Base-by-base conservation (phyloP, 2,797 vertebrate genomes). In the Anas acuta region DNA sequence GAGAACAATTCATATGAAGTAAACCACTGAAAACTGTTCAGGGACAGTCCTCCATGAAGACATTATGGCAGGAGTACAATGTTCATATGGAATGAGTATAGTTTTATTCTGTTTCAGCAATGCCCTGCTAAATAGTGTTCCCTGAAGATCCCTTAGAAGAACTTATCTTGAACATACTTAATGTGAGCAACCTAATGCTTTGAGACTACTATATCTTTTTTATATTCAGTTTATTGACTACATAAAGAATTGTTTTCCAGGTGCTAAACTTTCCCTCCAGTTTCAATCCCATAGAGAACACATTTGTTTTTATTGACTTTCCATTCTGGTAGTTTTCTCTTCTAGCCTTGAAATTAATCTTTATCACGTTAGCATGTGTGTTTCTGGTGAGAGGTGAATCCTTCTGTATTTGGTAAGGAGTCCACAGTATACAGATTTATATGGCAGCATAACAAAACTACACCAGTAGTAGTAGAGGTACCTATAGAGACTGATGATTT, bases 231-330 rank as follows among this genome's bases (percentile, higher is more conserved):
- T 90, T 90, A 82, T 67, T 21, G 11, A 33, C 71, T 70, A 26
- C 32, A 51, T 62, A 83, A 91, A 85, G 54, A 87, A 77, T 53
- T 89, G 45, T 5, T 79, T 91, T 88, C 62, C 71, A 90, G 70
- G 85, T 71, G 80, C 58, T 83, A 94, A 91, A 91, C 71, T 74
- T 91, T 87, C 61, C 57, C 49, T 75, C 35, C 81, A 65, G 5
- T 51, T 73, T 84, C 45, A 84, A 41, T 56, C 37, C 77, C n/a
- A 72, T 33, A 1, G 54, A 92, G 86, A 84, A 78, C 19, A 25
- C 67, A 72, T 60, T 91, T 91, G 65, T 54, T 91, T 94, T 83
- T 84, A 93, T 47, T 93, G 86, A 94, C 65, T 92, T 95, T 92
- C 61, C 62, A 64, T 80, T 91, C 45, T 56, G 35, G 23, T 77